Base-by-base conservation (phyloP, 53 echinoderm and acorn worm species). In the Apostichopus leukothele region DNA sequence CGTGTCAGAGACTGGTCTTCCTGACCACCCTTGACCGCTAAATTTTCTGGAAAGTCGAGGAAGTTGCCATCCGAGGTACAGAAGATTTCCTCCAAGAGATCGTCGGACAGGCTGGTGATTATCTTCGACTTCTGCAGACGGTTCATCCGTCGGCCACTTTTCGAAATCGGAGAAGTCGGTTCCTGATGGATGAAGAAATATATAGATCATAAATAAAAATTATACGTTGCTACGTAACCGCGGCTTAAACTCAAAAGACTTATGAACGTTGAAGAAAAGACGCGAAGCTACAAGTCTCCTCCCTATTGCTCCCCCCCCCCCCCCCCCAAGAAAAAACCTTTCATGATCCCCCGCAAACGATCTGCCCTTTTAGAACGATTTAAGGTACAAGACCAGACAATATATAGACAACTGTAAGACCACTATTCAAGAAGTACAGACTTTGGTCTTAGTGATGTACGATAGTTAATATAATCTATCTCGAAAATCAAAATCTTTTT, bases 71-170 rank as follows among this genome's bases (percentile, higher is more conserved):
- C 61, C 19, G 90, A 74, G 3, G 80, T 68, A 19, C 88, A 75
- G 88, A 87, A 87, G 9, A 87, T 74, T 53, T 87, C 88, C 22
- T 87, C 88, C 88, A 87, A 51, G 39, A 87, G 88, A 57, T 87
- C 88, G 26, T 87, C 88, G 6, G 88, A 87, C 9, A 87, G 26
- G 27, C 88, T 87, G 51, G 71, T 73, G 59, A 87, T 74, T 7
- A 87, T 87, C 55, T 87, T 87, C 75, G 88, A 87, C 26, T 87
- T 87, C 13, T 87, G 88, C 3, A 87, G 75, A 19, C 75, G 53
- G 75, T 87, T 87, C 88, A 87, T 87, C 9, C 88, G 86, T 16
- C 86, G 50, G 1, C 86, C 86, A 77, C 52, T 77, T 26, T 86
- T 86, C 9, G 67, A 66, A 11, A 68, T 26, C 10, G 86, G 86